These are phyloP conservation scores for Achatina immaculata DNA, from an alignment of 1,140 invertebrate genomes.

Conservation along the genomic window DNA sequence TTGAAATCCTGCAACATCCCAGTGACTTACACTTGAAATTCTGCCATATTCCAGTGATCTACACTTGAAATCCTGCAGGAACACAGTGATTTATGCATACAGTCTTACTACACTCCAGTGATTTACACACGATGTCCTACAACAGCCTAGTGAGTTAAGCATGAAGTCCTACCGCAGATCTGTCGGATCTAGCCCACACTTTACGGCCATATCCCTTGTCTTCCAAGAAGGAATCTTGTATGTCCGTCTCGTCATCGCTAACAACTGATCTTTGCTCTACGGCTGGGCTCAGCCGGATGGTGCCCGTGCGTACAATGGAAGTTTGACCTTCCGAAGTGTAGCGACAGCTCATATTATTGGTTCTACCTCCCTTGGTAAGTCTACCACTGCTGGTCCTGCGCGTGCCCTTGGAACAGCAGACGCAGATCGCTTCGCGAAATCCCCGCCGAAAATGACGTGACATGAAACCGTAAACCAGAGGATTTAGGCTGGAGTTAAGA, in stretches of 20 bases:
- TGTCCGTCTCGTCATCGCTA: not conserved
- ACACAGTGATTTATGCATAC: no score
- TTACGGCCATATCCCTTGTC: not conserved
- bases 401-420: conserved; percentile 24
- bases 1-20: no score
- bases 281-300: conserved; percentile 21
- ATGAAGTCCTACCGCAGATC: not conserved
- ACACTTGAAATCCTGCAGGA: no score
- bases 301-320: not conserved
- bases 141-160: no score
- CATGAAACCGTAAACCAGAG: conserved; percentile 85
- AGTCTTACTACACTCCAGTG: no score
- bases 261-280: not conserved
- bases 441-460: conserved; percentile 82
- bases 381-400: not conserved
- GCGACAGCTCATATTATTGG: conserved; percentile 3
- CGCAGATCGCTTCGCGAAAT: conserved; percentile 68
- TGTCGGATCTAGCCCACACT: conserved; percentile 18
- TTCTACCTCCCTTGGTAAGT: not conserved
- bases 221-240: not conserved
- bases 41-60: no score
- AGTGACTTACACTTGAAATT: no score
- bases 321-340: not conserved
- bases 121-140: no score
- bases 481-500: conserved; percentile 80